Percentiles rank a stretch among this genome's conserved stretches.
Evolutionary conservation across 2,797 vertebrate genomes (phyloP).

Genomic region (Oophaga sylvatica): DNA sequence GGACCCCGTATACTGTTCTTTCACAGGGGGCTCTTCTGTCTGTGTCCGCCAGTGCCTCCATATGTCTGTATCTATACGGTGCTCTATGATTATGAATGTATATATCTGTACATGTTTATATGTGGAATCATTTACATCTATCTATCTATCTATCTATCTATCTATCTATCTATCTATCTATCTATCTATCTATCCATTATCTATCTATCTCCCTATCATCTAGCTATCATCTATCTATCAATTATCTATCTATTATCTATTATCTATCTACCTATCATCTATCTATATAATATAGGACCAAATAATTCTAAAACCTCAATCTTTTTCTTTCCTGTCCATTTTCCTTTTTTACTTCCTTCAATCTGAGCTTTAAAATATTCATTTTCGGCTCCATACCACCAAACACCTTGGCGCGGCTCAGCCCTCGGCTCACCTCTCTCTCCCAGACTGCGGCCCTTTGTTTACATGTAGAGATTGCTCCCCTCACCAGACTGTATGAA

Average conservation of each 20-base stretch:
- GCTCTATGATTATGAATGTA: neutral
- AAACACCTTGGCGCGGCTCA: neutral
- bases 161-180: too few species aligned
- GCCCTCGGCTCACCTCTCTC: neutral
- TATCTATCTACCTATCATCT: too few species aligned
- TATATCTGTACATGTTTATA: neutral
- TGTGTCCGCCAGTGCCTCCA: too few species aligned
- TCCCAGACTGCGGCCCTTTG: neutral
- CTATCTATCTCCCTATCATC: too few species aligned
- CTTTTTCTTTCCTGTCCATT: neutral
- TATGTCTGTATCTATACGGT: neutral
- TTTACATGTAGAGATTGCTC: constrained; percentile 35
- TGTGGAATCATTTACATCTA: neutral
- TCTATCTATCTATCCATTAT: too few species aligned
- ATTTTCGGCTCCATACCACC: neutral
- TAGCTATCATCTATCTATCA: too few species aligned
- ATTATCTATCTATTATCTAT: too few species aligned
- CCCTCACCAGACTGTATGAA: constrained; percentile 43
- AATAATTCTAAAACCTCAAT: neutral
- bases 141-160: neutral
- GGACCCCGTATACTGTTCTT: too few species aligned
- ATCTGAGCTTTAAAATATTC: neutral
- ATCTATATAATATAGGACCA: too few species aligned
- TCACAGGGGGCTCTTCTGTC: too few species aligned
- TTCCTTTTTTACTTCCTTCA: neutral